Conservation (phyloP, 2,113 vertebrate species). For the Recurvirostra avosetta region DNA sequence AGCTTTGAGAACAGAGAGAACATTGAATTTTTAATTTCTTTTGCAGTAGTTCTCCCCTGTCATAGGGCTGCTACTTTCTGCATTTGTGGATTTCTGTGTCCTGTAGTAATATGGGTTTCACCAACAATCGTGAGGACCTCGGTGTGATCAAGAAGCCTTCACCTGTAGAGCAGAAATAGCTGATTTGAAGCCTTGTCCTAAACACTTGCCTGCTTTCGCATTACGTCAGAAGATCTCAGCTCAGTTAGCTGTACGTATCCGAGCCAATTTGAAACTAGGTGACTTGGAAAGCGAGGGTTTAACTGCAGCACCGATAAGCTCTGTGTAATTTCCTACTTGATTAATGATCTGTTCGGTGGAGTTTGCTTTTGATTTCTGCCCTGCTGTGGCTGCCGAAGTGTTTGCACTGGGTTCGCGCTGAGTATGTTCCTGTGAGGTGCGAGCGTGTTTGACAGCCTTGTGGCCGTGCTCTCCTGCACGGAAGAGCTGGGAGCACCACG, state of each 20-base stretch:
- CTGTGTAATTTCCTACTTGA: background rate
- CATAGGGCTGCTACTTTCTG: background rate
- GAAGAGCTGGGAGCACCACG: background rate
- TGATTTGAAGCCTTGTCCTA: background rate
- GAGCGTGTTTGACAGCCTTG: background rate
- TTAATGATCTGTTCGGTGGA: background rate
- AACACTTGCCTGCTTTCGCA: slow-evolving; percentile 2
- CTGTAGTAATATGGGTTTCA: background rate
- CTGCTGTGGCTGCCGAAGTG: background rate
- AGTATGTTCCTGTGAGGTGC: background rate
- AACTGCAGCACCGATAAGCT: background rate
- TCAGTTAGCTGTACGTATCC: accelerated
- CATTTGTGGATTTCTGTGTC: background rate
- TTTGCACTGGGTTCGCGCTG: background rate
- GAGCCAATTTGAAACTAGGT: background rate
- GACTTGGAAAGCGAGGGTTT: background rate
- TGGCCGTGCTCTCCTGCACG: background rate
- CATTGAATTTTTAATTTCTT: background rate
- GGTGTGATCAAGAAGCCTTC: background rate
- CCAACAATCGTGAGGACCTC: background rate
- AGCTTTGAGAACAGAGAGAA: background rate
- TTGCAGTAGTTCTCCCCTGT: background rate
- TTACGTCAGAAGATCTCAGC: background rate
- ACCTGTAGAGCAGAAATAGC: background rate
- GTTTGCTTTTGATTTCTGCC: slow-evolving; percentile 1